A percentile compares a stretch with the other conserved stretches of the same genome.
Evolutionary conservation across 2,113 vertebrate genomes (phyloP).

Genomic region (Prunella fulvescens): DNA sequence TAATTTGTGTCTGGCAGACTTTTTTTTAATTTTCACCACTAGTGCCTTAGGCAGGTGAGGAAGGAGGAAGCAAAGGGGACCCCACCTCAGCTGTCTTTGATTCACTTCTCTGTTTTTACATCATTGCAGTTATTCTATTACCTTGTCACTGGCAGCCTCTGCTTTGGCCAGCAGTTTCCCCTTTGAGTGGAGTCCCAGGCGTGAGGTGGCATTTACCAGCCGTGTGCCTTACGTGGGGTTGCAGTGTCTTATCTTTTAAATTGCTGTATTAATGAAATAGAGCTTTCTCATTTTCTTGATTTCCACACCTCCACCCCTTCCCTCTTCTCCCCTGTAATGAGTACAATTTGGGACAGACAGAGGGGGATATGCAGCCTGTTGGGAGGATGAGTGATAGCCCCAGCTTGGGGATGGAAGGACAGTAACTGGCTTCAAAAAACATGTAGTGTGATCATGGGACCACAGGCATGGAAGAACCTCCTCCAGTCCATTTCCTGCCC

Average conservation of each 20-base stretch:
- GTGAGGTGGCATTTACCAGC: background rate
- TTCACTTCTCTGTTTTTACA: background rate
- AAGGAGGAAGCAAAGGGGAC: background rate
- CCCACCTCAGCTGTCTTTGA: background rate
- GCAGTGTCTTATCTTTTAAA: background rate
- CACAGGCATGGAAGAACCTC: background rate
- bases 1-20: background rate
- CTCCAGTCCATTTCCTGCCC: background rate
- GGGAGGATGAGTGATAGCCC: background rate
- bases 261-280: background rate
- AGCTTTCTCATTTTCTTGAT: background rate
- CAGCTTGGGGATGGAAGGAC: background rate
- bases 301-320: background rate
- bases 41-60: background rate
- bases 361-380: background rate
- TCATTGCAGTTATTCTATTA: background rate
- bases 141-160: background rate
- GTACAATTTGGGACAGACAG: background rate
- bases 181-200: background rate
- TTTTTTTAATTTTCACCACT: background rate
- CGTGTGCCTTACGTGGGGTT: fast-evolving
- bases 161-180: background rate
- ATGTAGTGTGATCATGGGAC: background rate
- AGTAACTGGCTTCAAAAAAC: background rate
- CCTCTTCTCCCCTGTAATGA: background rate